These are phyloP conservation scores for Eudasyphora cyanicolor DNA, from an alignment of 2,888 invertebrate species.

Conservation along the genomic window DNA sequence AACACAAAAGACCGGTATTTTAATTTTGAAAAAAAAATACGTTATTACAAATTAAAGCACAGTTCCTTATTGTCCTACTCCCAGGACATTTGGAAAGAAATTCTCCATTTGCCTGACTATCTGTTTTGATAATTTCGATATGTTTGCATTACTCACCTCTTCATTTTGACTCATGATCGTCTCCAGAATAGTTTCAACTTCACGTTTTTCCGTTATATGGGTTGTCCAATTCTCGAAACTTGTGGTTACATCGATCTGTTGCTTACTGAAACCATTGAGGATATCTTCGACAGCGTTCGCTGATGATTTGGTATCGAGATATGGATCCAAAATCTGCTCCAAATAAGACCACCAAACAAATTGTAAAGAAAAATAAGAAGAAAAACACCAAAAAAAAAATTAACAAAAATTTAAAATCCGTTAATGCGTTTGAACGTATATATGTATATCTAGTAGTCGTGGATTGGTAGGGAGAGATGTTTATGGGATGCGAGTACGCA, in stretches of 20 bases:
- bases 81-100: too few species aligned
- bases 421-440: slow-evolving; percentile 51
- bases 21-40: too few species aligned
- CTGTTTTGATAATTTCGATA: too few species aligned
- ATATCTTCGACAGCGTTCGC: slow-evolving; percentile 85
- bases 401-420: slow-evolving; percentile 65
- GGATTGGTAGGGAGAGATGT: too few species aligned
- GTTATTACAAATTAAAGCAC: too few species aligned
- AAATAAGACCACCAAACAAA: slow-evolving; percentile 27
- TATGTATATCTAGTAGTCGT: too few species aligned
- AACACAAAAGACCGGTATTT: too few species aligned
- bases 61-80: too few species aligned
- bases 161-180: slow-evolving; percentile 84
- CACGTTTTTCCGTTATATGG: slow-evolving; percentile 83
- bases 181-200: slow-evolving; percentile 81
- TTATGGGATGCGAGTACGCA: slow-evolving; percentile 63
- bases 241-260: slow-evolving; percentile 84
- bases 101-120: too few species aligned
- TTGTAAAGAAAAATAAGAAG: slow-evolving; percentile 72
- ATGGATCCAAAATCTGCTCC: slow-evolving; percentile 84
- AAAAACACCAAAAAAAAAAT: slow-evolving; percentile 27
- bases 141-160: slow-evolving; percentile 81
- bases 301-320: slow-evolving; percentile 86
- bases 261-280: slow-evolving; percentile 84
- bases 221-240: slow-evolving; percentile 88